A percentile compares a stretch with the other conserved stretches of the same genome.
phyloP scores from a whole-genome alignment of 64 coral and sea anemone species.

The Montipora cactus region DNA sequence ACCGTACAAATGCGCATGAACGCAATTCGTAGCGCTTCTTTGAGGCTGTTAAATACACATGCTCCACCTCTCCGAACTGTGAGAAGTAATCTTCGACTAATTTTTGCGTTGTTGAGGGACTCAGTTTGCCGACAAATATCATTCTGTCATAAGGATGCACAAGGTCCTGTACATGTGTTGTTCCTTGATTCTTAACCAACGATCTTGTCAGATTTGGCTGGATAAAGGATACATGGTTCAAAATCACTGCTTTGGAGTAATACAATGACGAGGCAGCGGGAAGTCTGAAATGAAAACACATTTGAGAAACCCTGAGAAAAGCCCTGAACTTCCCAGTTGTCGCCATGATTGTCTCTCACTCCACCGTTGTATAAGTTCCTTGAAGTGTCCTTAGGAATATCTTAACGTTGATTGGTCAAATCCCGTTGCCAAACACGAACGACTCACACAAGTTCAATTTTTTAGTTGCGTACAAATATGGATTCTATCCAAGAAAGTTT shows the following conservation, averaged over 20 bases:
- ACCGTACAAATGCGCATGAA: slow-evolving; percentile 57
- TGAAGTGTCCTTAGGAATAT: neutral
- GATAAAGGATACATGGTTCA: neutral
- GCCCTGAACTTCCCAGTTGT: neutral
- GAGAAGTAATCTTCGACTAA: slow-evolving; percentile 50
- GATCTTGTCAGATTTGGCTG: neutral
- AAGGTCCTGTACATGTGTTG: neutral
- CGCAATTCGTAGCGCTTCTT: neutral
- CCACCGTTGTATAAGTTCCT: neutral
- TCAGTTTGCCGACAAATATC: slow-evolving; percentile 57
- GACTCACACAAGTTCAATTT: neutral
- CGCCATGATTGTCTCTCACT: neutral
- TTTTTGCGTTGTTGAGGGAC: slow-evolving; percentile 26
- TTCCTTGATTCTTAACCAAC: neutral
- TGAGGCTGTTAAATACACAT: slow-evolving; percentile 10
- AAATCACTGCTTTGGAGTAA: neutral
- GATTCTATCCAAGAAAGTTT: slow-evolving; percentile 76
- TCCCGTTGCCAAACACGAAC: neutral
- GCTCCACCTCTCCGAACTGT: slow-evolving; percentile 45
- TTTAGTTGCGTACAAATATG: slow-evolving; percentile 38
- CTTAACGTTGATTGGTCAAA: neutral
- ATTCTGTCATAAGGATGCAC: slow-evolving; percentile 56
- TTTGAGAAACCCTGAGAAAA: neutral
- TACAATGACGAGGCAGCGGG: neutral
- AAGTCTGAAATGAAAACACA: neutral